Evolutionary conservation across 2,113 vertebrate genomes (phyloP), one percentile per base, ranked within the genome.

Genomic region (Lanius ludovicianus): DNA sequence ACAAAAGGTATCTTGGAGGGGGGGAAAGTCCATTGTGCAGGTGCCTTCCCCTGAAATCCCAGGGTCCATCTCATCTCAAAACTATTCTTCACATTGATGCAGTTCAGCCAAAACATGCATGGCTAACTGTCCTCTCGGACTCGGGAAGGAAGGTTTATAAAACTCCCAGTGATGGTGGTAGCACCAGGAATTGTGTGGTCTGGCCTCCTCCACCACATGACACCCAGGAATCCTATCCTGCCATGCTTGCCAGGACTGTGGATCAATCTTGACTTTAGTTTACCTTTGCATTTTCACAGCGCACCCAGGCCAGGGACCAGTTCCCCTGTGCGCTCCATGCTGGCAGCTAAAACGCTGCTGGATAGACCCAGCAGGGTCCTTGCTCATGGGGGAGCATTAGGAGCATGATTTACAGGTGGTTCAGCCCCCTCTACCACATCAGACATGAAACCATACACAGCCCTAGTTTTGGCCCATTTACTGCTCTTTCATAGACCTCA

Each of bases 251-350:
- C 65, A 73, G 33, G 33, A 33, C 50, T 24, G 7, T 23, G 16
- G 50, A 44, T 80, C 67, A 37, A 0, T 86, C 92, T 85, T 63
- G 73, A 25, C 27, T 79, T 70, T 25, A 41, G 21, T 70, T 90
- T 81, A 67, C n/a, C 21, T 21, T 77, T 0, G 0, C 23, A 53
- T 20, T 50, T 83, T 62, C 14, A 4, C n/a, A 84, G 30, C 27
- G 33, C 15, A 41, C 7, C 24, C 39, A 63, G 46, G 11, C 23
- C 42, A 52, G 9, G 14, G 46, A 39, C 82, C 55, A 64, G 71
- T 7, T 20, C 13, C 27, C 0, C 25, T 53, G 20, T 39, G 31
- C 15, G 10, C 27, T 76, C 15, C 1, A 0, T 33, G n/a, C 21
- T 74, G 42, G 35, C 15, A 68, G 62, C 28, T 39, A 57, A 10